Percentiles rank a stretch among this genome's conserved stretches.
Conservation (phyloP, 2,888 invertebrate species). For the Dicroscelio sp. region DNA sequence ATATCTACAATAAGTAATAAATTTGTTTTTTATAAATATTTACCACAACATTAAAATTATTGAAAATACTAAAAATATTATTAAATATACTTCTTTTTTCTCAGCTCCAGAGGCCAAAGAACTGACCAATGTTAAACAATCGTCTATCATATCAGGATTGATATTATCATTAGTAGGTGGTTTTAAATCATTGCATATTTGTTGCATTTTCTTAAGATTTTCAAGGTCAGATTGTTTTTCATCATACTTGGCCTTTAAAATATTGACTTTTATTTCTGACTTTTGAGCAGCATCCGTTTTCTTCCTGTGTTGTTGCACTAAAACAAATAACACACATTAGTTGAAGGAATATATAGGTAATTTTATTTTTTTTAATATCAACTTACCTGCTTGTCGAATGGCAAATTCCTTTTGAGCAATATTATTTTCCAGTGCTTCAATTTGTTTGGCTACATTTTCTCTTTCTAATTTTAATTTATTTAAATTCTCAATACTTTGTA, state of each 20-base stretch:
- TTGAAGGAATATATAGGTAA: background rate
- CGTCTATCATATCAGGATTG: slow-evolving; percentile 84
- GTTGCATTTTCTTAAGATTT: slow-evolving; percentile 88
- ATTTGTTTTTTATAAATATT: too few relatives aligned
- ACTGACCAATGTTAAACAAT: slow-evolving; percentile 87
- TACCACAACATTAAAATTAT: background rate
- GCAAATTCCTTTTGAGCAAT: slow-evolving; percentile 86
- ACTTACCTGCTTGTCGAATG: slow-evolving; percentile 87
- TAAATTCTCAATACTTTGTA: slow-evolving; percentile 83
- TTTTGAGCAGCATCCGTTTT: slow-evolving; percentile 81
- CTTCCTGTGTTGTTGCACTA: slow-evolving; percentile 85
- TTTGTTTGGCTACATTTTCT: slow-evolving; percentile 80
- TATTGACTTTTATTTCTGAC: slow-evolving; percentile 83
- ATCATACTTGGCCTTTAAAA: slow-evolving; percentile 86
- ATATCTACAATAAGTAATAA: too few relatives aligned
- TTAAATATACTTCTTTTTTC: slow-evolving; percentile 88
- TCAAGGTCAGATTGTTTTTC: slow-evolving; percentile 86
- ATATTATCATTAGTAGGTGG: slow-evolving; percentile 87
- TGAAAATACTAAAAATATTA: background rate
- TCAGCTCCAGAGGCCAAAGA: slow-evolving; percentile 86
- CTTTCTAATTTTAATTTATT: slow-evolving; percentile 82
- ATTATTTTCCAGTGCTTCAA: slow-evolving; percentile 85
- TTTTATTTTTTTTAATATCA: background rate
- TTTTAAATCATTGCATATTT: slow-evolving; percentile 88
- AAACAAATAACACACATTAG: background rate